Percentiles rank a stretch among this genome's conserved stretches.
phyloP scores from a whole-genome alignment of 1,140 invertebrate genomes.

The Diabrotica undecimpunctata region DNA sequence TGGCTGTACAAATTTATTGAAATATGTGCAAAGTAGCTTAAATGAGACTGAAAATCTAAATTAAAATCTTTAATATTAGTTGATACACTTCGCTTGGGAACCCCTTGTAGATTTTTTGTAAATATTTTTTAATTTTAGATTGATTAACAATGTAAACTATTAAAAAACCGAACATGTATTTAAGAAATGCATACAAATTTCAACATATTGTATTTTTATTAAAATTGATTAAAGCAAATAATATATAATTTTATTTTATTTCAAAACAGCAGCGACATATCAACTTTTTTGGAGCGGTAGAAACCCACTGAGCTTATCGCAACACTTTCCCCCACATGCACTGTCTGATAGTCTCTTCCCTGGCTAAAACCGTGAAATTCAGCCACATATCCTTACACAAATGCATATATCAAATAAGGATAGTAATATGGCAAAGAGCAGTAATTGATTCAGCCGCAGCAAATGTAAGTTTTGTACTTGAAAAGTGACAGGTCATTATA shows the following conservation, averaged over 20 bases:
- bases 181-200: slow-evolving; percentile 13
- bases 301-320: too few species aligned
- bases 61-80: background rate
- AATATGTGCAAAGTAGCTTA: slow-evolving; percentile 4
- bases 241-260: background rate
- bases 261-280: background rate
- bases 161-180: slow-evolving; percentile 8
- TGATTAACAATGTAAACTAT: slow-evolving; percentile 1
- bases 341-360: too few species aligned
- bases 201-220: slow-evolving; percentile 19
- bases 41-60: slow-evolving; percentile 18
- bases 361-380: too few species aligned
- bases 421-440: too few species aligned
- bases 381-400: too few species aligned
- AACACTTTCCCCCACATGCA: too few species aligned
- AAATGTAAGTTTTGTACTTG: too few species aligned
- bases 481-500: too few species aligned
- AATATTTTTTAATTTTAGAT: slow-evolving; percentile 17
- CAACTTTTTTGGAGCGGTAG: too few species aligned
- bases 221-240: slow-evolving; percentile 15
- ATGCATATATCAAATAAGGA: too few species aligned
- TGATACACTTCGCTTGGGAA: background rate
- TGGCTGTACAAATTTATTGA: too few species aligned
- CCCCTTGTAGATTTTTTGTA: slow-evolving; percentile 17
- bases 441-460: too few species aligned